Evolutionary conservation across 1,140 invertebrate species (phyloP), one percentile per base, ranked within the genome.

Genomic region (Thaumetopoea pityocampa): DNA sequence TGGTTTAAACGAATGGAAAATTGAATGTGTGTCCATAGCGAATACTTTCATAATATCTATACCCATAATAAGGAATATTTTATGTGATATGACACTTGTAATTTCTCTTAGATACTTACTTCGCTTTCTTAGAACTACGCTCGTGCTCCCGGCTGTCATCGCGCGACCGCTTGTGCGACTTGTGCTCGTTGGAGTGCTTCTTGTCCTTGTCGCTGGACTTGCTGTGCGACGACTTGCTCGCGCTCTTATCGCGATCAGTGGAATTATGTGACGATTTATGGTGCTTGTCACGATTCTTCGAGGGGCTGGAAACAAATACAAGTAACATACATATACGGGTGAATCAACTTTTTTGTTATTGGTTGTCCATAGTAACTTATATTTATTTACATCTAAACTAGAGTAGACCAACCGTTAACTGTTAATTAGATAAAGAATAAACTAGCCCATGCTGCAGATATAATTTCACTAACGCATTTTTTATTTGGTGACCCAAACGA

Each of bases 91-190:
- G 28, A 47, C 22, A 20, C 5, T 9, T 19, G 19, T 35, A 16
- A 29, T 30, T n/a, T n/a, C 3, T 0, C 14, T 11, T 16, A 32
- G 5, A 6, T 9, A 77, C 71, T 76, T 71, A 91, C 86, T 85
- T 92, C 10, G 90, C 88, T 81, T 89, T 92, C 67, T 93, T 93
- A 28, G 89, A 86, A 42, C 86, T 87, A 51, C 88, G 90, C 5
- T 87, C 85, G 46, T 87, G 87, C 20, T 93, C 92, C n/a, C 86
- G 82, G 59, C 91, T 92, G 40, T 92, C 90, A 16, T 94, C 92
- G 12, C 92, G 88, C 5, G 90, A 88, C 17, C 93, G 87, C 71
- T 94, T 94, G 61, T 83, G 76, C 24, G 71, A 68, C 41, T 64
- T 67, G 41, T 72, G 62, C 51, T 74, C 71, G 37, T 41, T 49